Evolutionary conservation across 2,888 invertebrate species (phyloP), one percentile per base, ranked within the genome.

Genomic region (Cryptocephalus moraei): DNA sequence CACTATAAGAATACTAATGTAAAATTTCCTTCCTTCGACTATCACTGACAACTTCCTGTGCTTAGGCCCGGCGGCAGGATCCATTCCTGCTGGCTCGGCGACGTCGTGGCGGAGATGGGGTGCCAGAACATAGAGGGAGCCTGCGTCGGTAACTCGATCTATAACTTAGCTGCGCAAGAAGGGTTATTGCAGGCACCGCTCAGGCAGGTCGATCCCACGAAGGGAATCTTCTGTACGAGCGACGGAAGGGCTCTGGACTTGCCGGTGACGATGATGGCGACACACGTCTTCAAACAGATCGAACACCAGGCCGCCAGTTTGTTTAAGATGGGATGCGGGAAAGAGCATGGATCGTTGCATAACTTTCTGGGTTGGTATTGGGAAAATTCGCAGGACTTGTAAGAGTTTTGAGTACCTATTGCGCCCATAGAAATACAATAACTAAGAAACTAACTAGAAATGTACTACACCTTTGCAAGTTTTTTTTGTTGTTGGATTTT

Each of bases 81-180:
- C 39, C 85, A 84, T 65, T 84, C 86, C 0, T 84, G 84, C 65
- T 84, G 83, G 79, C 73, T 87, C 43, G 85, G 85, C 39, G 86
- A 86, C 61, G 78, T 82, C 0, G 80, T 83, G 12, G 85, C 85
- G 32, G 87, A 87, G 68, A 77, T 87, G 77, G 87, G 87, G 1
- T 84, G 86, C 1, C 81, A 82, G 55, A 82, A 79, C 77, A 84
- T 87, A 53, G 76, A 77, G 56, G 84, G 85, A 32, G 84, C 84
- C 41, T 81, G 82, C 60, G 73, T 82, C 33, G 80, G 82, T 6
- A 84, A 86, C 64, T 80, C 86, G 1, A 76, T 84, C 13, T 86
- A 79, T 60, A 82, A 81, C 9, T 63, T 84, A 47, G 84, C 84
- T 4, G 82, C 81, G 1, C 80, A 80, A 61, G 84, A 84, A 59